A percentile compares a stretch with the other conserved stretches of the same genome.
These are phyloP conservation scores for Pseudochirops corinnae DNA, from an alignment of 2,797 vertebrate species.

Conservation along the genomic window DNA sequence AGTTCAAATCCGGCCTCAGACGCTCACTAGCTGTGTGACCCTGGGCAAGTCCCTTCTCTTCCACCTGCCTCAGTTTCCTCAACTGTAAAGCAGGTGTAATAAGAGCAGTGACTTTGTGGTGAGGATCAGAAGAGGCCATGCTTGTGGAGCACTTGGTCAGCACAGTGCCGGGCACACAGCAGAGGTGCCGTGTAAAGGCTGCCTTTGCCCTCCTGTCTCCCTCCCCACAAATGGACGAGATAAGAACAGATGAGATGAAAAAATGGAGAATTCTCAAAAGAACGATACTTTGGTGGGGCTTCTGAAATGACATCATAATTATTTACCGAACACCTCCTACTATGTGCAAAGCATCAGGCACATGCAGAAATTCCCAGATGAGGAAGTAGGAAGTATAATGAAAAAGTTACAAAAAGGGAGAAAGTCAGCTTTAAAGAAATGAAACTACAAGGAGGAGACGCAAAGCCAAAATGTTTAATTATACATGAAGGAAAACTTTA, in stretches of 20 bases:
- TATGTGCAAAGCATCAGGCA: neutral
- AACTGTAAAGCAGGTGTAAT: neutral
- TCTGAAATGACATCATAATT: neutral
- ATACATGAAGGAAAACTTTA: constrained; percentile 34
- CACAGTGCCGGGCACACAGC: neutral
- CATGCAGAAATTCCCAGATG: constrained; percentile 36
- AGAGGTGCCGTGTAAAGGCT: neutral
- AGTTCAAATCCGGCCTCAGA: neutral
- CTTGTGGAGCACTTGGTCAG: neutral
- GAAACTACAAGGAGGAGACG: constrained; percentile 31
- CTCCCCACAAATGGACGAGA: neutral
- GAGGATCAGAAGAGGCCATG: neutral
- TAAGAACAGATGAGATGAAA: neutral
- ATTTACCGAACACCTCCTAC: constrained; percentile 29
- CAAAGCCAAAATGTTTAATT: constrained; percentile 49
- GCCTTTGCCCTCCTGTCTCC: neutral
- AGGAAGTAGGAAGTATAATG: constrained; percentile 20
- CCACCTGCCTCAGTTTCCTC: neutral
- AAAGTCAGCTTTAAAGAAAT: constrained; percentile 46
- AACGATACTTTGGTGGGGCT: neutral
- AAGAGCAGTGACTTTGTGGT: neutral
- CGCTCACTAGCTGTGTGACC: neutral
- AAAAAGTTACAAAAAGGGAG: constrained; percentile 49
- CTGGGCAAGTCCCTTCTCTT: neutral
- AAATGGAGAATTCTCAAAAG: neutral